Evolutionary conservation across 1,140 invertebrate genomes (phyloP).

Genomic region (Saccostrea cuccullata): DNA sequence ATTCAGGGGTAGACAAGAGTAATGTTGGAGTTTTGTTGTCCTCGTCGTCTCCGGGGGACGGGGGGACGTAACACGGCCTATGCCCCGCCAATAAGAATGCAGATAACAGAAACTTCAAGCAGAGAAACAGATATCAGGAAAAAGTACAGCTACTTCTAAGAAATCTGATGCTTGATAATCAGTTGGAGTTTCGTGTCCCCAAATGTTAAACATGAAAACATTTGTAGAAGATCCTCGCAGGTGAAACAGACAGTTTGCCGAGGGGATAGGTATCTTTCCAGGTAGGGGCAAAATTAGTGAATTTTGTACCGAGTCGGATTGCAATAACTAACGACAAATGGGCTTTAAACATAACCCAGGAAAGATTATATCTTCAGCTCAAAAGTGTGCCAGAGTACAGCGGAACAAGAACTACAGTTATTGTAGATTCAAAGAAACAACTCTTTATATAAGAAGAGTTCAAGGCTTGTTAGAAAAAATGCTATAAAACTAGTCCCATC

Average conservation of each 20-base stretch:
- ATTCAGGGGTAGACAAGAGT: not conserved
- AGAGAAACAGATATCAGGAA: not conserved
- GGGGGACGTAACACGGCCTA: too few species aligned
- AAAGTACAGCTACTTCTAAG: not conserved
- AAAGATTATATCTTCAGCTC: too few species aligned
- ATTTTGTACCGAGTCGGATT: constrained; percentile 8
- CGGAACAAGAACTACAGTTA: too few species aligned
- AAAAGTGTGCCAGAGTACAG: too few species aligned
- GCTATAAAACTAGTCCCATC: constrained; percentile 30
- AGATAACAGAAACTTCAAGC: not conserved
- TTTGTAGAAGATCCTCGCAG: not conserved
- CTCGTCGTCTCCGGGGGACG: not conserved
- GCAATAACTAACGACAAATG: not conserved
- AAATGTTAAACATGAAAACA: not conserved
- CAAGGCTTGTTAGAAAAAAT: constrained; percentile 17
- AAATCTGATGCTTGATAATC: not conserved
- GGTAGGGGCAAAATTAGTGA: constrained; percentile 5
- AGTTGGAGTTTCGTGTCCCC: not conserved
- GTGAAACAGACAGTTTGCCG: not conserved
- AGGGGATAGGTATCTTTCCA: not conserved
- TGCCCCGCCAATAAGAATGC: not conserved
- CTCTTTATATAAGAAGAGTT: too few species aligned
- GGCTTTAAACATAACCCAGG: not conserved
- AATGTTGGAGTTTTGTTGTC: not conserved
- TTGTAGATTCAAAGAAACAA: too few species aligned